Evolutionary conservation across 1,140 invertebrate genomes (phyloP).

Genomic region (Hermetia illucens): DNA sequence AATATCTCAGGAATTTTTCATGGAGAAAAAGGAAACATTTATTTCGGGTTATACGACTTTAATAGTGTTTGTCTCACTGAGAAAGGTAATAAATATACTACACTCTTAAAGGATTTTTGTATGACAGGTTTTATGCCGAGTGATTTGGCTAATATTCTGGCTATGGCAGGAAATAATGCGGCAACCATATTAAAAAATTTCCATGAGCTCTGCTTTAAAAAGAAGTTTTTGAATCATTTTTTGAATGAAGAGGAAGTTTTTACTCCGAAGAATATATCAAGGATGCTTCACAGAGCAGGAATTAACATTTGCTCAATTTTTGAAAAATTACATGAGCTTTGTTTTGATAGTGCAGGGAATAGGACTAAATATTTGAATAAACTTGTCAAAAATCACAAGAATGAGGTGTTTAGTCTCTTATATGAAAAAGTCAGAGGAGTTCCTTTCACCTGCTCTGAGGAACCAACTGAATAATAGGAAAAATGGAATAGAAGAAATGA

Average conservation of each 20-base stretch:
- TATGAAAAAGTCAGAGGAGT: conserved; percentile 11
- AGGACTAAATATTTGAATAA: conserved; percentile 20
- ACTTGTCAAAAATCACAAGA: conserved; percentile 14
- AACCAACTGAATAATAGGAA: no score
- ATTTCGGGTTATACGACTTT: conserved; percentile 18
- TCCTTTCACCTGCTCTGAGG: conserved; percentile 7
- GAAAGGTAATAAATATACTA: conserved; percentile 13
- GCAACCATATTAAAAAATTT: conserved; percentile 18
- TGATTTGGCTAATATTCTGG: conserved; percentile 16
- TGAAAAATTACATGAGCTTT: conserved; percentile 21
- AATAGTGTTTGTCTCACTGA: conserved; percentile 20
- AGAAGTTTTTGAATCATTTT: conserved; percentile 13
- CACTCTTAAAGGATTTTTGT: conserved; percentile 15
- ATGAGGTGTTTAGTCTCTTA: conserved; percentile 11
- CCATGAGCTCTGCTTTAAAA: conserved; percentile 18
- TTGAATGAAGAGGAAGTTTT: conserved; percentile 12
- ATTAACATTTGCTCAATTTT: conserved; percentile 14
- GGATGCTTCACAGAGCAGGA: conserved; percentile 14
- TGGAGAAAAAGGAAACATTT: conserved; percentile 16
- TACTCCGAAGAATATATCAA: conserved; percentile 15
- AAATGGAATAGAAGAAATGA: no score
- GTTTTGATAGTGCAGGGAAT: conserved; percentile 19
- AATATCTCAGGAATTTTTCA: conserved; percentile 17
- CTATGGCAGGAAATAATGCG: conserved; percentile 18
- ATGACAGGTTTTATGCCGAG: conserved; percentile 13